Base-by-base conservation (phyloP, 2,797 vertebrate genomes). In the Paedocypris micromegethes region DNA sequence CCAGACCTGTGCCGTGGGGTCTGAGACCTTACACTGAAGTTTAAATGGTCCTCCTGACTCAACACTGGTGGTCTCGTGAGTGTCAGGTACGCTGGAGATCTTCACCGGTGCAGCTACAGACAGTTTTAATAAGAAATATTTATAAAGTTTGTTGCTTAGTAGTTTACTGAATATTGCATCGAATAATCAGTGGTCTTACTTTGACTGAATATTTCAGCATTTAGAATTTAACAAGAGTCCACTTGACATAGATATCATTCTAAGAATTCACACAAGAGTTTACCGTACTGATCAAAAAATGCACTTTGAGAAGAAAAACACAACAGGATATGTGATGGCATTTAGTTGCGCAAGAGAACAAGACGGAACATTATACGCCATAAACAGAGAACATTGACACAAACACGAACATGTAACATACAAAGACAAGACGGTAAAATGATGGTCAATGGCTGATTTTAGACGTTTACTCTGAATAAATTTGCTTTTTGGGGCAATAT, bases 11-110 rank as follows among this genome's bases (percentile, higher is more conserved):
- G 89, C 87, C 0, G 84, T 83, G 0, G 75, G 80, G 1, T 91
- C 83, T n/a, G 92, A 92, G 68, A 98, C 85, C 68, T 95, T 88
- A 59, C 94, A 94, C 74, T 73, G 82, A 75, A 98, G 89, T 3
- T 82, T 79, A 83, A 97, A 80, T 0, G 90, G 84, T 57, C 86
- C 81, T 50, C 93, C 94, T 0, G 86, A 85, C 72, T 77, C 78
- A 65, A 86, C 9, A 3, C 67, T 78, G 76, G 78, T 87, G 76
- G 73, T 87, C 71, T 60, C 83, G 71, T 88, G 83, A 58, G 57
- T 76, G 65, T 90, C 87, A 66, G 80, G 74, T 73, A 88, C 73
- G 66, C 84, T 80, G 73, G 81, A 83, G 78, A 91, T 88, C 81
- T 65, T 89, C 83, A 80, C 82, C 57, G 85, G 80, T 60, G 80